phyloP scores from a whole-genome alignment of 2,113 vertebrate species.

The Rhabdomys dilectus region DNA sequence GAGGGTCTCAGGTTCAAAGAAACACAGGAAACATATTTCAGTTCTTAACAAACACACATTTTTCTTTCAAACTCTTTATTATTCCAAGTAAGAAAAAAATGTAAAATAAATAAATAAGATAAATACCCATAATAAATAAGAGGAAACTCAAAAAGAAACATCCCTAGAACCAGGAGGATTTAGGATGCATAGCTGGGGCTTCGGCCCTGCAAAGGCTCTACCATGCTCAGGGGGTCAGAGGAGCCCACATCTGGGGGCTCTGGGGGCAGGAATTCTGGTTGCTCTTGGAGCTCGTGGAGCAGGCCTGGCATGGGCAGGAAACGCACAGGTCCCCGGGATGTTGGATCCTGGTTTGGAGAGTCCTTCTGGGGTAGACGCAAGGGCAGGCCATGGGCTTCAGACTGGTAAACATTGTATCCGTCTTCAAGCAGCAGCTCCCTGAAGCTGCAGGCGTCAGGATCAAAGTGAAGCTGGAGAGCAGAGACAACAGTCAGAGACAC shows the following conservation, averaged over 20 bases:
- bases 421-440: constrained; percentile 74
- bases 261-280: background rate
- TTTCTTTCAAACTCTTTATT: constrained; percentile 68
- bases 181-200: constrained; percentile 76
- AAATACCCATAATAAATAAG: constrained; percentile 81
- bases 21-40: background rate
- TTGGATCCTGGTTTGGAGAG: background rate
- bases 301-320: constrained; percentile 71
- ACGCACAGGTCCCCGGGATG: background rate
- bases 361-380: constrained; percentile 34
- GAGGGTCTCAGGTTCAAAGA: too few species aligned
- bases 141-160: background rate
- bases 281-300: rapidly evolving
- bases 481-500: background rate
- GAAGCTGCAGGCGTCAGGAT: constrained; percentile 80
- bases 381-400: constrained; percentile 9
- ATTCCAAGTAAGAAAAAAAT: constrained; percentile 67
- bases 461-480: constrained; percentile 70
- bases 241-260: constrained; percentile 65
- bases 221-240: constrained; percentile 74
- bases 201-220: background rate
- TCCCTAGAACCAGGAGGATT: background rate
- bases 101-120: constrained; percentile 81
- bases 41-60: background rate
- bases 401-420: constrained; percentile 80